These are phyloP conservation scores for Xiphophorus maculatus DNA, from an alignment of 2,113 vertebrate species.

Conservation along the genomic window DNA sequence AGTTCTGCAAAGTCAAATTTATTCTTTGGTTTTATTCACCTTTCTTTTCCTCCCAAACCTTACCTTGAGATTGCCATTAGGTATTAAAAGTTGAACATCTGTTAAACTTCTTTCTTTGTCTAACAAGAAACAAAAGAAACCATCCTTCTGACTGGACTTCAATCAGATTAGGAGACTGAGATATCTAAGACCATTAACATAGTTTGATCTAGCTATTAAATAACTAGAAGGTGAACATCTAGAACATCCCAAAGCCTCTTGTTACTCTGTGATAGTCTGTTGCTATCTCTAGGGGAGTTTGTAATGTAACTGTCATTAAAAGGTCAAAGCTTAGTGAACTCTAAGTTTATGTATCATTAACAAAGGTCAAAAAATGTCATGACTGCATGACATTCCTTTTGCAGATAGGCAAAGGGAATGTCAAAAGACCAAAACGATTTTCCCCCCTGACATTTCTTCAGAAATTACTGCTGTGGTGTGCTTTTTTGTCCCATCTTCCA, in stretches of 20 bases:
- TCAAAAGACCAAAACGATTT: slow-evolving; percentile 13
- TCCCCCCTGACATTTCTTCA: neutral
- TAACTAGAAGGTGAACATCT: slow-evolving; percentile 34
- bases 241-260: slow-evolving; percentile 21
- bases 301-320: slow-evolving; percentile 57
- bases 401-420: slow-evolving; percentile 43
- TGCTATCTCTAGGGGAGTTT: slow-evolving; percentile 33
- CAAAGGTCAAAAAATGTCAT: slow-evolving; percentile 67
- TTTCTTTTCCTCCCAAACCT: no score
- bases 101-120: no score
- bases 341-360: slow-evolving; percentile 36
- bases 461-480: slow-evolving; percentile 8
- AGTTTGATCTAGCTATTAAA: no score
- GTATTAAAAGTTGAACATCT: no score
- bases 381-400: slow-evolving; percentile 28
- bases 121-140: no score
- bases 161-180: no score
- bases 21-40: no score
- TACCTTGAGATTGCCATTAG: no score
- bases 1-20: no score
- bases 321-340: slow-evolving; percentile 67
- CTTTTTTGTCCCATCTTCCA: slow-evolving; percentile 6
- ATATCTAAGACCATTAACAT: no score
- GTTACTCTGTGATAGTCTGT: slow-evolving; percentile 28
- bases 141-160: no score